Evolutionary conservation across 1,140 invertebrate species (phyloP).

Genomic region (Achatina immaculata): DNA sequence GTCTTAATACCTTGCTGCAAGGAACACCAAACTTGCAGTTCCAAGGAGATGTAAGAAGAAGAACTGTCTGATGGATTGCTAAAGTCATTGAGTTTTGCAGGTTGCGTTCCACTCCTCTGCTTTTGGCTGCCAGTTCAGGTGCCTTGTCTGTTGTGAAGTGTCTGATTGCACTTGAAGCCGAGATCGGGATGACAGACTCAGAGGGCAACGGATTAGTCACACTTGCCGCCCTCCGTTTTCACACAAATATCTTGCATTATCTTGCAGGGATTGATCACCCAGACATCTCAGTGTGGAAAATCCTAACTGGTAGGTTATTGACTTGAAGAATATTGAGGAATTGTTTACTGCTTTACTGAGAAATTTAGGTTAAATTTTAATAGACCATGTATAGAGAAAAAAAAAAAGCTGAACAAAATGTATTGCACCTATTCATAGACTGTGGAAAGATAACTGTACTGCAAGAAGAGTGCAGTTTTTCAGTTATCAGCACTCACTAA

Average conservation of each 20-base stretch:
- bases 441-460: too few species aligned
- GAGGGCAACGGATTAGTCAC: conserved; percentile 67
- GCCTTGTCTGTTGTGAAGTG: conserved; percentile 65
- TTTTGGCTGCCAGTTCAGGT: conserved; percentile 69
- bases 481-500: too few species aligned
- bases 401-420: too few species aligned
- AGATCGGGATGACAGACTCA: conserved; percentile 54
- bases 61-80: too few species aligned
- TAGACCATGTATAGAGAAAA: too few species aligned
- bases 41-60: too few species aligned
- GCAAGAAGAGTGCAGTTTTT: too few species aligned
- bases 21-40: too few species aligned
- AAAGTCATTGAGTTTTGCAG: too few species aligned
- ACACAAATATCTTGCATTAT: conserved; percentile 70
- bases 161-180: conserved; percentile 63
- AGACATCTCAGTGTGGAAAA: conserved; percentile 66
- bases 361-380: neutral
- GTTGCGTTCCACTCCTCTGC: conserved; percentile 64
- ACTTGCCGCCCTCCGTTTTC: conserved; percentile 65
- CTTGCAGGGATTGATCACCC: conserved; percentile 66
- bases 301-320: conserved; percentile 65
- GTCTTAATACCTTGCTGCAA: too few species aligned
- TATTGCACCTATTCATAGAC: too few species aligned
- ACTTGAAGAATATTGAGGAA: too few species aligned
- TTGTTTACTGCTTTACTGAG: neutral